Evolutionary conservation across 92 coral and sea anemone genomes (phyloP).

Genomic region (Anthopleura xanthogrammica): DNA sequence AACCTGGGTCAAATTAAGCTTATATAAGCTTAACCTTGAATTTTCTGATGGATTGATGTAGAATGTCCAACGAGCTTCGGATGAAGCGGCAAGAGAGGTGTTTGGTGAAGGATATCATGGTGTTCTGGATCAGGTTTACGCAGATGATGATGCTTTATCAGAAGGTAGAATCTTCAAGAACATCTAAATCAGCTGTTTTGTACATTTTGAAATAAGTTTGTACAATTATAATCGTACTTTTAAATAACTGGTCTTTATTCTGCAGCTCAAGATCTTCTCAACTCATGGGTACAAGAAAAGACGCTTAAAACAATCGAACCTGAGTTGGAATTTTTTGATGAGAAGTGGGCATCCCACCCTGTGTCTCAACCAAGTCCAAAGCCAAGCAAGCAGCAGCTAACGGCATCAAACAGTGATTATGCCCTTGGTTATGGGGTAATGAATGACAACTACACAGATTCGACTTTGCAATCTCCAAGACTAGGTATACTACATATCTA

Average conservation of each 20-base stretch:
- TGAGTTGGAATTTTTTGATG: slow-evolving; percentile 76
- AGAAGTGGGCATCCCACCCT: slow-evolving; percentile 61
- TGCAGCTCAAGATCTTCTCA: slow-evolving; percentile 91
- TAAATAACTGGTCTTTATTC: background rate
- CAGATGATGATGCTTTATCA: slow-evolving; percentile 90
- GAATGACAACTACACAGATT: background rate
- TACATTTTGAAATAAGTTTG: background rate
- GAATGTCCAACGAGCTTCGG: slow-evolving; percentile 92
- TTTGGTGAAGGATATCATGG: slow-evolving; percentile 79
- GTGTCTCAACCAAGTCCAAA: background rate
- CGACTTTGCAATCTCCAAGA: background rate
- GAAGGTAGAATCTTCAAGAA: slow-evolving; percentile 67
- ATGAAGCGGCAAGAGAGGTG: slow-evolving; percentile 89
- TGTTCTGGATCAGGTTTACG: slow-evolving; percentile 80
- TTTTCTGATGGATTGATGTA: slow-evolving; percentile 13
- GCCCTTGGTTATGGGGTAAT: background rate
- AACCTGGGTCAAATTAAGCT: too few species aligned
- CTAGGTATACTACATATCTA: background rate
- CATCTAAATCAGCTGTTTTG: background rate
- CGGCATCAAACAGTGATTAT: background rate
- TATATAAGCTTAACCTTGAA: background rate
- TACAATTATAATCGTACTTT: background rate
- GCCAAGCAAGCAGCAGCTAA: background rate
- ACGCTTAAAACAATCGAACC: slow-evolving; percentile 72
- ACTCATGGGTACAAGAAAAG: slow-evolving; percentile 85